A percentile compares a stretch with the other conserved stretches of the same genome.
Conservation (phyloP, 2,888 invertebrate species). For the Erannis defoliaria region DNA sequence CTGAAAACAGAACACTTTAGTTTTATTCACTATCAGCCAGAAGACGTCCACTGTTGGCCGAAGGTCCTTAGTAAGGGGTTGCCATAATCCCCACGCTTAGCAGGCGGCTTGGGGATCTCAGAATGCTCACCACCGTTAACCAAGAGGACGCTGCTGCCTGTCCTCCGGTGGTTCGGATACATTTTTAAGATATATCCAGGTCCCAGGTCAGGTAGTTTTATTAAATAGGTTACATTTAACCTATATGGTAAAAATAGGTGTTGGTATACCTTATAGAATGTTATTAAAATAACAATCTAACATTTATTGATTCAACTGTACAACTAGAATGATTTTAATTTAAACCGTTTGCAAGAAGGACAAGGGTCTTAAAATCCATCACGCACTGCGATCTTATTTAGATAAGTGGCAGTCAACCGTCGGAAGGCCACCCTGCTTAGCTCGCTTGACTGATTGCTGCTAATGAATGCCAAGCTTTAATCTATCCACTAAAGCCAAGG, state of each 20-base stretch:
- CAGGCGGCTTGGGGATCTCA: too few species aligned
- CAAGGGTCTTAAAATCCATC: conserved; percentile 80
- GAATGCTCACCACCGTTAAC: too few species aligned
- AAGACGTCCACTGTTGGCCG: too few species aligned
- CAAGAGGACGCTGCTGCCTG: too few species aligned
- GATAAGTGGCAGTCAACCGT: conserved; percentile 78
- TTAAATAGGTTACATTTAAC: too few species aligned
- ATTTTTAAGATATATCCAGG: too few species aligned
- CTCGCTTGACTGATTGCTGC: conserved; percentile 80
- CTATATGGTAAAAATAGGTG: neutral
- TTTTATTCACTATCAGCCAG: too few species aligned
- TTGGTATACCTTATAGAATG: neutral
- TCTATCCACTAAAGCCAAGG: conserved; percentile 56
- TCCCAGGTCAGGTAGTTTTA: too few species aligned
- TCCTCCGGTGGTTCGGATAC: too few species aligned
- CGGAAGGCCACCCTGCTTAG: conserved; percentile 79
- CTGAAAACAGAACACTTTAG: too few species aligned
- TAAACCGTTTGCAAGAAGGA: conserved; percentile 51
- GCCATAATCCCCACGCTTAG: too few species aligned
- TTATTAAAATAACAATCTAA: neutral
- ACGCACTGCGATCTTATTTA: conserved; percentile 83
- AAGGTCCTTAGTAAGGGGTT: too few species aligned
- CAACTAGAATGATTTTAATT: conserved; percentile 31
- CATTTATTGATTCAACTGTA: neutral
- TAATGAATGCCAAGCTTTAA: conserved; percentile 80